Base-by-base conservation (phyloP, 2,888 invertebrate genomes). In the Caenorhabditis sp. region DNA sequence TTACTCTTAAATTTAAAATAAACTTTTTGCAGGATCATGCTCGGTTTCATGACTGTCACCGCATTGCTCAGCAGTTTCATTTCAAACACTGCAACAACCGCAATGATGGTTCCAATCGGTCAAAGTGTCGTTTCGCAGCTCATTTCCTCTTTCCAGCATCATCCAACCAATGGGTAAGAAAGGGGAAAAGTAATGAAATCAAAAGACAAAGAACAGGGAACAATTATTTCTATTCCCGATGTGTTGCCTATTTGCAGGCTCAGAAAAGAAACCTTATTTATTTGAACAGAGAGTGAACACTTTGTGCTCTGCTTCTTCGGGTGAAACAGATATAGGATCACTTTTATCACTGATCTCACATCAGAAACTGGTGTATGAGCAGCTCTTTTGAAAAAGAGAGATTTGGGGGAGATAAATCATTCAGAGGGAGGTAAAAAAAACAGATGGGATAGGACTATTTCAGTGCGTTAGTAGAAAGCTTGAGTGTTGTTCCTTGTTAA, bases 91-190 rank as follows among this genome's bases (percentile, higher is more conserved):
- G 93, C 93, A 8, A 93, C 92, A 0, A 90, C 92, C 7, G 91
- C 90, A 16, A 96, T 97, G 96, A 96, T 97, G 96, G 90, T 90
- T 6, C 90, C 90, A 12, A 90, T 90, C 66, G 89, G 87, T 1
- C 90, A 90, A 61, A 87, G 87, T 14, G 90, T 90, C 19, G 88
- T 90, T 44, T 74, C 83, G 12, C 88, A 90, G 63, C 80, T 90
- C 47, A 85, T 89, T 24, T 64, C 84, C 14, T 87, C 88, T 0
- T 86, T 88, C 72, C 85, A 88, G 49, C 69, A 82, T 44, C 88
- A 90, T 81, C 83, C 88, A 31, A 85, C 85, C 47, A 87, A 82
- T 75, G 86, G 84, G 87, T 83, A 44, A 66, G n/a, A n/a, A n/a
- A n/a, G n/a, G 72, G 47, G 51, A 16, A 38, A 38, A 28, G 24